Base-by-base conservation (phyloP, 2,797 vertebrate species). In the Cetoscarus ocellatus region DNA sequence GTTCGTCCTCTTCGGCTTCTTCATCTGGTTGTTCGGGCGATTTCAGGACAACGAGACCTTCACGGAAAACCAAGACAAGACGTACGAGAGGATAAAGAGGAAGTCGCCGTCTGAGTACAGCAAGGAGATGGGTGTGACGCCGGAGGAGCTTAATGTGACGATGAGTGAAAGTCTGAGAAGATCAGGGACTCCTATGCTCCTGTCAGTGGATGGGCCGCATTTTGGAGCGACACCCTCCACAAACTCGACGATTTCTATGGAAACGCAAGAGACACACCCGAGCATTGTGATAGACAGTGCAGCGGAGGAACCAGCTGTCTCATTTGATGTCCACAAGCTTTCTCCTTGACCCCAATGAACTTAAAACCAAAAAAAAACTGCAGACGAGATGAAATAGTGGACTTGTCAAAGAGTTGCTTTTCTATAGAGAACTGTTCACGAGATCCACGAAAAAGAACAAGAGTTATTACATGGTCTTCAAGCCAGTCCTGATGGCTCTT, bases 21-120 rank as follows among this genome's bases (percentile, higher is more conserved):
- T 99, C 85, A 93, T 99, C 73, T 98, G 96, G 96, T 91, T 97
- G 86, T 96, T 99, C 9, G 98, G 98, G 3, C 94, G 97, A 14
- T 99, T 99, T 92, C 92, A 98, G 92, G 96, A 98, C 88, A 96
- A 95, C 44, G 97, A 99, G 82, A 96, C 96, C 67, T 95, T 97
- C 78, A 94, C 96, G 49, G 96, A 99, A 82, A 98, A 95, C 85
- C 96, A 94, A 83, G 96, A 98, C 83, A 97, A 96, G 83, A 92
- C 94, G 0, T 99, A 99, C 1, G 97, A 97, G 72, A 95, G 96
- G 72, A 99, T 99, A 90, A 97, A 96, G 86, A 95, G 95, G 48
- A 99, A 99, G 85, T 99, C 97, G 0, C 97, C 97, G 0, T 99
- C 97, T 0, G 96, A 96, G 77, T 93, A 95, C 62, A 96, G 95